phyloP scores from a whole-genome alignment of 2,888 invertebrate species.

The Eupithecia dodoneata region DNA sequence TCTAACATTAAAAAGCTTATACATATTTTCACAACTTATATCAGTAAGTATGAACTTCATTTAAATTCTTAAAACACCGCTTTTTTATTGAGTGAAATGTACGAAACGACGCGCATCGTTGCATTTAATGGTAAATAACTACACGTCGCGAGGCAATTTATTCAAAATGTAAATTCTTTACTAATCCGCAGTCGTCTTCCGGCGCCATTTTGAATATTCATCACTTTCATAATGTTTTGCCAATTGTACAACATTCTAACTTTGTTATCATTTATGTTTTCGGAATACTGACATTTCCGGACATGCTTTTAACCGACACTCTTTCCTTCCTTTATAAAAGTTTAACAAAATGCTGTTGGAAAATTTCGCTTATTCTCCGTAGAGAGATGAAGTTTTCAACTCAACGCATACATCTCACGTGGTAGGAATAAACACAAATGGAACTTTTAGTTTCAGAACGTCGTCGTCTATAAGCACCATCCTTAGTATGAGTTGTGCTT shows the following conservation, averaged over 20 bases:
- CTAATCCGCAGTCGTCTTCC: constrained; percentile 4
- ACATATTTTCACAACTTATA: too few species aligned
- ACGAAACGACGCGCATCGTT: neutral
- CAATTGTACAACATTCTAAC: constrained; percentile 9
- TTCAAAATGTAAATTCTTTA: constrained; percentile 12
- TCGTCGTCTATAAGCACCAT: too few species aligned
- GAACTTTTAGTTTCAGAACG: neutral
- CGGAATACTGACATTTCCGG: neutral
- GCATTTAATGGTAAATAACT: neutral
- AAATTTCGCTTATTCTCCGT: neutral
- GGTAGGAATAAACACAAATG: neutral
- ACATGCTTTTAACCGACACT: neutral
- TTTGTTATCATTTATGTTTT: constrained; percentile 5
- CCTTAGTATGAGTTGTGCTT: too few species aligned
- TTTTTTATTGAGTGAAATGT: neutral
- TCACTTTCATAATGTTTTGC: constrained; percentile 26
- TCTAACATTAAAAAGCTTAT: too few species aligned
- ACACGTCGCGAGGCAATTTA: constrained; percentile 7
- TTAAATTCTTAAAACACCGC: too few species aligned
- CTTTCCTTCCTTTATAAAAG: neutral
- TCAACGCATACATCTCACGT: neutral
- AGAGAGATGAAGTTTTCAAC: constrained; percentile 1
- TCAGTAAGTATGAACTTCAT: too few species aligned
- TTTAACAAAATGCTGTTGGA: neutral
- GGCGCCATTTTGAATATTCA: constrained; percentile 9